Evolutionary conservation across 2,888 invertebrate genomes (phyloP), one percentile per base, ranked within the genome.

Genomic region (Ophion slaviceki): DNA sequence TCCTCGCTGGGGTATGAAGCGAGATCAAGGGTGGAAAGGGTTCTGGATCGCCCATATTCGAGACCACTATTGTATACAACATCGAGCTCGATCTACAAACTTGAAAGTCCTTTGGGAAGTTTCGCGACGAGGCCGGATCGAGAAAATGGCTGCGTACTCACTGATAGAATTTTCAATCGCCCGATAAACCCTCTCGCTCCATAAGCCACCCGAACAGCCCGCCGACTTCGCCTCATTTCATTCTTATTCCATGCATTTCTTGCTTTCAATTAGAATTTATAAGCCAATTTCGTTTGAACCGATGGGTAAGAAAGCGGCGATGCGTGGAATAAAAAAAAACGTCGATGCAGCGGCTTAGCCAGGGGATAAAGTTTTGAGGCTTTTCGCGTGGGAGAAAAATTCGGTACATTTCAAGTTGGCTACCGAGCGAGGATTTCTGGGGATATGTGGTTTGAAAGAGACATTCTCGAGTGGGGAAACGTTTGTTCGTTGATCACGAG

Each of bases 131-230:
- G 47, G 68, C 76, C 66, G 53, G 53, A 64, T 68, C 74, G 77
- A 72, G 82, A 82, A 80, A 75, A 61, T 47, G 59, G 75, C 81
- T 71, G 75, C 68, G 72, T 62, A 61, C 61, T 61, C 80, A 70
- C 79, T 82, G 85, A 82, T 82, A 77, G 82, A 86, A 86, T 86
- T 86, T 86, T 82, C 85, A 80, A 86, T 86, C 77, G 82, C 40
- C 67, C 68, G 61, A 82, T 75, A 68, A 62, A 62, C n/a, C 62
- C 71, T 17, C 61, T 62, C 53, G 62, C 45, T 71, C 47, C 70
- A 71, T 20, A 45, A 72, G 57, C n/a, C 71, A 61, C 17, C 62
- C 62, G 66, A 53, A 66, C 14, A 77, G 36, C 45, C 40, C 57
- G 20, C 59, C 20, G 28, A 40, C 45, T 80, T 86, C 67, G 59